Base-by-base conservation (phyloP, 2,113 vertebrate genomes). In the Diphyllodes magnificus region DNA sequence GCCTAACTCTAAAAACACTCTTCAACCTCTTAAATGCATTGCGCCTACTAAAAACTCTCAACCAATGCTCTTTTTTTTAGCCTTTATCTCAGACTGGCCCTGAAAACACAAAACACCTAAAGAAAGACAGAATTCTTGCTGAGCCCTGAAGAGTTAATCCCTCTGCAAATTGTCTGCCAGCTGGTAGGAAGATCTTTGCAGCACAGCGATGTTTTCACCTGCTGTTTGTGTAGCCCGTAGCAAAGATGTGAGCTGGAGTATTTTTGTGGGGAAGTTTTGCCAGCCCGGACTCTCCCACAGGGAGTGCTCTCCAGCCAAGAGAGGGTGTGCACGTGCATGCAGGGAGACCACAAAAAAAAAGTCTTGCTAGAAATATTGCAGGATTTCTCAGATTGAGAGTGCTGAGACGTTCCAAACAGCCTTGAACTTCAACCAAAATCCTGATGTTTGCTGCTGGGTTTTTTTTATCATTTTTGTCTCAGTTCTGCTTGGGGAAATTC, bases 171-270 rank as follows among this genome's bases (percentile, higher is more conserved):
- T 75, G 22, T 27, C 60, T 86, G 72, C 44, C 80, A 90, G 76
- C 76, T 90, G 40, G 30, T 90, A 75, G 51, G 64, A 88, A 75
- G 64, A 40, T 81, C 69, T 83, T 60, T 63, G 64, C 61, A 93
- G 87, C 30, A 11, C 13, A 18, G 27, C 0, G 1, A 71, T 66
- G 56, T 88, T 86, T 88, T 93, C 88, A 97, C 82, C 90, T 95
- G 91, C 86, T 88, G 64, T 92, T 95, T 95, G 35, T 54, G 54
- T 53, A 68, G 82, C 88, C 68, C 33, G 16, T 86, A 90, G 92
- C 71, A 75, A 93, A 96, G 79, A 81, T 30, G 35, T 64, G 80
- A 84, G 68, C 37, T 22, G 68, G 39, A 86, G 40, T 53, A 60
- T 37, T 92, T 90, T 66, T 53, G 65, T 47, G 37, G 57, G 47